Evolutionary conservation across 2,888 invertebrate genomes (phyloP), one percentile per base, ranked within the genome.

Genomic region (Caenorhabditis parvicauda): DNA sequence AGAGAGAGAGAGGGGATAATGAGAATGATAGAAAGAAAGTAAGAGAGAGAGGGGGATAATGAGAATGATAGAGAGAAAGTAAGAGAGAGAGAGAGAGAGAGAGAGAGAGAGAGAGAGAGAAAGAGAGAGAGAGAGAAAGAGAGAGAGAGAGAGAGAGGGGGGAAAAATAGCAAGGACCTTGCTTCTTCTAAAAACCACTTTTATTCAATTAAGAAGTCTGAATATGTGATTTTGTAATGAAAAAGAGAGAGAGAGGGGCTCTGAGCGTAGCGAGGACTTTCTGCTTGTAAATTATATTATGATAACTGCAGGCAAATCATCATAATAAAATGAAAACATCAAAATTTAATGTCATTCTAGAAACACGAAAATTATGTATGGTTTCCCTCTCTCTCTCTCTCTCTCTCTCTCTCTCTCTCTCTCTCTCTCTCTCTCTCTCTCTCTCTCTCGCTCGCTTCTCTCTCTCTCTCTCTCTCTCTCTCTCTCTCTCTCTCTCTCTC

Each of bases 361-460:
- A n/a, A n/a, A n/a, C 46, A 41, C 21, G 12, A 48, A 32, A 24
- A 55, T 48, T 54, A 44, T 55, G 55, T 55, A 55, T 55, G 49
- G 55, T 45, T 44, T 32, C 39, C 37, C 39, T 54, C 53, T 39
- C 27, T 29, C 48, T 42, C 28, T 28, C 25, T 42, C 32, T 35
- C 42, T 24, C 24, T 28, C 41, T 32, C 41, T 44, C 50, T 51
- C 29, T 41, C 45, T 44, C 47, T 38, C 9, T 39, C 46, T 27
- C n/a, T 19, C 37, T 19, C 50, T 21, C 17, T 28, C 56, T 12
- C 45, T 45, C 32, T 38, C 38, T 45, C 39, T 46, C 35, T 56
- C 42, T 49, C 14, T n/a, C 46, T 49, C 28, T 17, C 24, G 12
- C 32, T 53, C 24, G 19, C 41, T 25, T 27, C 22, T 51, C 32